Base-by-base conservation (phyloP, 2,113 vertebrate genomes). In the Atractosteus spatula region DNA sequence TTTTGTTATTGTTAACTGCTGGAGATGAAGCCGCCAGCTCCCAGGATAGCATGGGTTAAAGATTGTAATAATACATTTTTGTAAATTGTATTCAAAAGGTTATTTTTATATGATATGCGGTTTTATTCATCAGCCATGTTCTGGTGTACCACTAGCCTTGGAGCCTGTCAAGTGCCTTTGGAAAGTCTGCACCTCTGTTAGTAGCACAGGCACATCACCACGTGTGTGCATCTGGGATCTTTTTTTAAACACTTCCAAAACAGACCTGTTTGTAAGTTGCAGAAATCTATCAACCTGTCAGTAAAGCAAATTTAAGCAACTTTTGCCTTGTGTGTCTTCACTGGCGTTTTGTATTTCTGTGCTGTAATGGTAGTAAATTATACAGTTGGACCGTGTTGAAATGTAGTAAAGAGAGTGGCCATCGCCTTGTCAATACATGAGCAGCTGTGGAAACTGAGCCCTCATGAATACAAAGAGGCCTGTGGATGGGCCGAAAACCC, bases 21-120 rank as follows among this genome's bases (percentile, higher is more conserved):
- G 89, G 92, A 90, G 82, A 88, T 82, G 68, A 85, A 84, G 73
- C 83, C 89, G 82, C 89, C 89, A 89, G 89, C 92, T 82, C 88
- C 75, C 88, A 92, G 90, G 86, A 94, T 89, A 91, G 89, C 89
- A 85, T 81, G 88, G 92, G 92, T 84, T 94, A 86, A 92, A 94
- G 94, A 97, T 94, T 96, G 93, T 96, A 96, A 91, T 95, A 88
- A 78, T 82, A 66, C 45, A 91, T 89, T 94, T 96, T 96, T 98
- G 96, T 98, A 97, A 96, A 98, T 97, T 94, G 91, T 96, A 95
- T 95, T 95, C 92, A 94, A 95, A 96, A 98, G 90, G 94, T 96
- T 99, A 98, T 99, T 99, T 99, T 98, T 98, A 94, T 98, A 98
- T 94, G 93, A 88, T 88, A 92, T 86, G 81, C 91, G 87, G 92